Percentiles rank a stretch among this genome's conserved stretches.
phyloP scores from a whole-genome alignment of 2,113 vertebrate genomes.

The Esox niger region DNA sequence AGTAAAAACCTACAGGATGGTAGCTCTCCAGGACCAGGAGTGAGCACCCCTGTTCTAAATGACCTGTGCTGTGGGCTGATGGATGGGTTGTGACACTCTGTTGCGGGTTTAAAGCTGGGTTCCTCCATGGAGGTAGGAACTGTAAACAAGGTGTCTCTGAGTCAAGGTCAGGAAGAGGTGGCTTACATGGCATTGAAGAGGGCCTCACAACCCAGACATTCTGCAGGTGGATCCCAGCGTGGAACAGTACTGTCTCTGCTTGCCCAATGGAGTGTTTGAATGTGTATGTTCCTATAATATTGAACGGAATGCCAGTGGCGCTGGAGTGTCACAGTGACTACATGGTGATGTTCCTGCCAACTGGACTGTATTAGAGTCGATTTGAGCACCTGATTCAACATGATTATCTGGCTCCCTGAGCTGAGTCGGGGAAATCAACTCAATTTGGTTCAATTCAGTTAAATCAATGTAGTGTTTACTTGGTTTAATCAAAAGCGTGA shows the following conservation, averaged over 20 bases:
- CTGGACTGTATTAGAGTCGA: background rate
- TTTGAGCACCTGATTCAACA: conserved; percentile 47
- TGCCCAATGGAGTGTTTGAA: too few relatives aligned
- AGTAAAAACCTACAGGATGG: too few relatives aligned
- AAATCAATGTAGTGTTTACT: conserved; percentile 45
- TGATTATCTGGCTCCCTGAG: conserved; percentile 39
- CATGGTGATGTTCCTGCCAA: conserved; percentile 26
- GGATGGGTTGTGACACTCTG: too few relatives aligned
- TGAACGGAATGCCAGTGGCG: too few relatives aligned
- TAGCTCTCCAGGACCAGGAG: too few relatives aligned
- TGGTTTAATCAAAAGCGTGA: conserved; percentile 66
- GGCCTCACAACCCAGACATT: conserved; percentile 72
- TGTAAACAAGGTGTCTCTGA: conserved; percentile 78
- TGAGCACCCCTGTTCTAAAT: too few relatives aligned
- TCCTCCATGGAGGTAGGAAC: conserved; percentile 77
- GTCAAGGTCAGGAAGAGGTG: conserved; percentile 78
- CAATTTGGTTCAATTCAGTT: conserved; percentile 69
- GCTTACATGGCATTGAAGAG: conserved; percentile 70
- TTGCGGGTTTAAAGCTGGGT: conserved; percentile 77
- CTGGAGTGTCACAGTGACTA: conserved; percentile 4
- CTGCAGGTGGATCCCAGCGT: conserved; percentile 67
- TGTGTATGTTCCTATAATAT: too few relatives aligned
- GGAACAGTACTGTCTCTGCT: too few relatives aligned
- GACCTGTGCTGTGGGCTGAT: too few relatives aligned
- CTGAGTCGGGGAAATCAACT: conserved; percentile 50